These are phyloP conservation scores for Mycalesis mineus DNA, from an alignment of 2,888 invertebrate genomes.

Conservation along the genomic window DNA sequence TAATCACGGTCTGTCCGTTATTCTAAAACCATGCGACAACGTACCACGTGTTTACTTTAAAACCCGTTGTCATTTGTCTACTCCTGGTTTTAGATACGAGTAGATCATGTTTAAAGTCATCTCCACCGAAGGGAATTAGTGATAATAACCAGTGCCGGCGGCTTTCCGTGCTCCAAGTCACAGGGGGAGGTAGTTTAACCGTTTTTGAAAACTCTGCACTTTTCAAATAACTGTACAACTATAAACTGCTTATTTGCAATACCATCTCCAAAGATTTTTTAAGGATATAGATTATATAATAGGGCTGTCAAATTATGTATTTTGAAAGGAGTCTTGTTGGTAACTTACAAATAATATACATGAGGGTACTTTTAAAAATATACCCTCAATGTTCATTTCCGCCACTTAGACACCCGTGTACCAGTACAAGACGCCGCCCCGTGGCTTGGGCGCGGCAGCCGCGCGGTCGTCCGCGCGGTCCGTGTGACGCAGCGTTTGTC, in stretches of 20 bases:
- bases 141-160: not conserved
- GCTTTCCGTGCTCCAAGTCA: not conserved
- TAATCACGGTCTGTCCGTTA: not conserved
- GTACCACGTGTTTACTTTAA: not conserved
- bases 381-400: too few relatives aligned
- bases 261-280: too few relatives aligned
- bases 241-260: too few relatives aligned
- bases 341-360: too few relatives aligned
- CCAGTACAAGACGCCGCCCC: not conserved
- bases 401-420: too few relatives aligned
- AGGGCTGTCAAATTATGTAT: too few relatives aligned
- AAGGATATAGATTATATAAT: too few relatives aligned
- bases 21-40: not conserved
- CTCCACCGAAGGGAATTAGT: not conserved
- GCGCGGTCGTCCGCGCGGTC: slow-evolving; percentile 45
- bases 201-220: not conserved
- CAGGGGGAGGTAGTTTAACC: not conserved
- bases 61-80: not conserved
- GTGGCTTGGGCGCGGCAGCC: slow-evolving; percentile 27
- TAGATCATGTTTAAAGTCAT: not conserved
- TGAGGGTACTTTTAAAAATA: too few relatives aligned
- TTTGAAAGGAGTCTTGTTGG: too few relatives aligned
- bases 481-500: slow-evolving; percentile 38
- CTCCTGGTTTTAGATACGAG: not conserved
- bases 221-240: too few relatives aligned